phyloP scores from a whole-genome alignment of 2,113 vertebrate genomes.

The Poecile atricapillus region DNA sequence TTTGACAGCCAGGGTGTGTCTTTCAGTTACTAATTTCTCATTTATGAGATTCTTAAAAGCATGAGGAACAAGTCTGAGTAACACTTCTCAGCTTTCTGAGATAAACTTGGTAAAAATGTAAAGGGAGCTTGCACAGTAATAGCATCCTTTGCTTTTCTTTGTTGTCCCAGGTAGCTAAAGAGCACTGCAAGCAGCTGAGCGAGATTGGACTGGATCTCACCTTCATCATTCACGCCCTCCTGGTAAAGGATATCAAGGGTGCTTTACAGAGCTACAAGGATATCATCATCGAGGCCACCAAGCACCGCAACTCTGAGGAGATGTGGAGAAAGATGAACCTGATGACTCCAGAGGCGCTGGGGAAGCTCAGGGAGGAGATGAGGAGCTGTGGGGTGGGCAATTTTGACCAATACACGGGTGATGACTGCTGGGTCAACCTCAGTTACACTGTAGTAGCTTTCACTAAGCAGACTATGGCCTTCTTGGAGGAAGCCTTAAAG shows the following conservation, averaged over 20 bases:
- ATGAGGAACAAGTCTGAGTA: not conserved
- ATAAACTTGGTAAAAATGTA: not conserved
- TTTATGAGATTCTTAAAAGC: not conserved
- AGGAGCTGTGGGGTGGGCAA: slow-evolving; percentile 81
- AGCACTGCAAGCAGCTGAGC: slow-evolving; percentile 92
- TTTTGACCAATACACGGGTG: slow-evolving; percentile 93
- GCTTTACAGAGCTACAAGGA: slow-evolving; percentile 94
- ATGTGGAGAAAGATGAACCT: slow-evolving; percentile 98
- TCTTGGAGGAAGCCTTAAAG: slow-evolving; percentile 94
- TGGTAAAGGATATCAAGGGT: slow-evolving; percentile 91
- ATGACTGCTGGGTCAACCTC: slow-evolving; percentile 98
- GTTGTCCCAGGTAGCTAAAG: slow-evolving; percentile 86
- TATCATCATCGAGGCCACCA: slow-evolving; percentile 96
- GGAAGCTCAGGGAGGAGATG: slow-evolving; percentile 95
- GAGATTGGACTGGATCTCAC: slow-evolving; percentile 96
- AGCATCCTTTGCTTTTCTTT: not conserved
- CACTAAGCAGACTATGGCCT: slow-evolving; percentile 97
- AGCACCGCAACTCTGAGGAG: slow-evolving; percentile 97
- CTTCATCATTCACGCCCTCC: slow-evolving; percentile 90
- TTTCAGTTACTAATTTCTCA: not conserved
- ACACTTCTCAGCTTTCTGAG: not conserved
- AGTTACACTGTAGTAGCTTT: slow-evolving; percentile 98
- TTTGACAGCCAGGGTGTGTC: not conserved
- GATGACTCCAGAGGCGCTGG: slow-evolving; percentile 93
- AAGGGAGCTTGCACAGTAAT: not conserved